phyloP scores from a whole-genome alignment of 2,888 invertebrate species.

The Idaea aversata region DNA sequence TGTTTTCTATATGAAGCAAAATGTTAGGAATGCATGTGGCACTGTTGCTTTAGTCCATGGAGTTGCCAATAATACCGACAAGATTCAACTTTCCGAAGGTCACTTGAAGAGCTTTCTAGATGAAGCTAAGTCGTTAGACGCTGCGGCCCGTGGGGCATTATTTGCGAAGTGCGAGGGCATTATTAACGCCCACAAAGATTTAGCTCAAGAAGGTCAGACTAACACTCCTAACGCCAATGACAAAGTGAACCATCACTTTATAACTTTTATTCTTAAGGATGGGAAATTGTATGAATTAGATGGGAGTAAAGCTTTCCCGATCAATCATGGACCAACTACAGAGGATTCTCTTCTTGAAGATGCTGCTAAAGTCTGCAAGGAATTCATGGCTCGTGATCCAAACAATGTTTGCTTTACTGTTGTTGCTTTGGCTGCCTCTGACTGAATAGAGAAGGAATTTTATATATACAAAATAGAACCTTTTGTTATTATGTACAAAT shows the following conservation, averaged over 20 bases:
- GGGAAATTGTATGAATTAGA: constrained; percentile 92
- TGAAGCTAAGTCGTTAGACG: constrained; percentile 83
- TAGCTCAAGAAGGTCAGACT: constrained; percentile 96
- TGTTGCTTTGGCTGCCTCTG: constrained; percentile 86
- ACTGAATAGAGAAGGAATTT: constrained; percentile 44
- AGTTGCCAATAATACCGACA: constrained; percentile 92
- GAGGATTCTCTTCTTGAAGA: constrained; percentile 89
- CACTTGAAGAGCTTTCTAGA: constrained; percentile 89
- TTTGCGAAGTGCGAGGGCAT: constrained; percentile 87
- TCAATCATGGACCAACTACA: constrained; percentile 90
- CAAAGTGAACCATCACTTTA: constrained; percentile 92
- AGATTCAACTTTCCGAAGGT: constrained; percentile 84
- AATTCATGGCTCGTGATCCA: constrained; percentile 93
- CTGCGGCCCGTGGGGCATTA: constrained; percentile 87
- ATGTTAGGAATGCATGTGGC: constrained; percentile 97
- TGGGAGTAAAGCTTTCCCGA: constrained; percentile 84
- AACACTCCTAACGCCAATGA: constrained; percentile 89
- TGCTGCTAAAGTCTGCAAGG: constrained; percentile 90
- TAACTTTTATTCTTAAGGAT: constrained; percentile 91
- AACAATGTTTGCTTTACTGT: constrained; percentile 94
- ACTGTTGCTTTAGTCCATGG: constrained; percentile 98
- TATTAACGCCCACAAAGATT: constrained; percentile 89
- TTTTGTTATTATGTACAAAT: no score
- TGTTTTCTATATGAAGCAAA: constrained; percentile 94
- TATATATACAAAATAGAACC: no score